Conservation (phyloP, 2,888 invertebrate genomes). For the Cryptosula pallasiana region DNA sequence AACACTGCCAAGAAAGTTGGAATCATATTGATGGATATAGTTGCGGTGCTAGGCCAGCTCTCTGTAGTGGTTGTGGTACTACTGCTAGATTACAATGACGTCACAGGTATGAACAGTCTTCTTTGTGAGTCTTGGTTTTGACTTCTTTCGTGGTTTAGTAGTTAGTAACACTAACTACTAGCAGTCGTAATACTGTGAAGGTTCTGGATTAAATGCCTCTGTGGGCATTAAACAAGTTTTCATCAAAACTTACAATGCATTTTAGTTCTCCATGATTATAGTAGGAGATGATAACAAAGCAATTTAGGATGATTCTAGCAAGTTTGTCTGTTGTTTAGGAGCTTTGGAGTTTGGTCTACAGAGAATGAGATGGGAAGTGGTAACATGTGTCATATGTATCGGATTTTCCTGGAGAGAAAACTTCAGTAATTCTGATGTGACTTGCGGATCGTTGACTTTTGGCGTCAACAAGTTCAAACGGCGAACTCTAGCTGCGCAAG, state of each 20-base stretch:
- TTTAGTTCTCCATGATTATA: no score
- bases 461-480: slow-evolving; percentile 8
- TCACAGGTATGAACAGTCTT: no score
- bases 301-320: no score
- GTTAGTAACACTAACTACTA: no score
- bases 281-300: no score
- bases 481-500: not conserved
- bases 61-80: not conserved
- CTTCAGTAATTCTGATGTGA: not conserved
- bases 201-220: no score
- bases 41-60: slow-evolving; percentile 13
- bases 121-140: no score
- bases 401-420: slow-evolving; percentile 22
- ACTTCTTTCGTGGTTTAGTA: no score
- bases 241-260: no score
- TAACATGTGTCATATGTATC: not conserved
- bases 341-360: not conserved
- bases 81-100: not conserved
- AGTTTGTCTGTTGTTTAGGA: not conserved
- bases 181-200: no score
- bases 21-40: slow-evolving; percentile 9
- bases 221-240: no score
- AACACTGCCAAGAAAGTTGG: slow-evolving; percentile 12
- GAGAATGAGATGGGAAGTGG: not conserved
- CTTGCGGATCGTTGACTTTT: not conserved